Conservation (phyloP, 2,888 invertebrate species). For the Cerastis rubricosa region DNA sequence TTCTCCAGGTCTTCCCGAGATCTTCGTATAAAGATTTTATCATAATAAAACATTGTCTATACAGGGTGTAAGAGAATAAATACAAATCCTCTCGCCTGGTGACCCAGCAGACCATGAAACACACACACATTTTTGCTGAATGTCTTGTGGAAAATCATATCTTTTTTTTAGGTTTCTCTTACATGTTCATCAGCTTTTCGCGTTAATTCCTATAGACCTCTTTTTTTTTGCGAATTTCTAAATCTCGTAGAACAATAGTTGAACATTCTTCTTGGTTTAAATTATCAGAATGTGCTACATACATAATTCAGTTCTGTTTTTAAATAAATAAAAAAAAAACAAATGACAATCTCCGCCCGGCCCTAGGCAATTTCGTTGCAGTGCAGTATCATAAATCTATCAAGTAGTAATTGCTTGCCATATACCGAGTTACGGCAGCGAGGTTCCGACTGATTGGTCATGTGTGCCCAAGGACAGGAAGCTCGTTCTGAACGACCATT, state of each 20-base stretch:
- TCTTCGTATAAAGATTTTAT: background rate
- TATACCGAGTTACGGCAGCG: conserved; percentile 52
- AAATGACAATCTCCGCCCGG: background rate
- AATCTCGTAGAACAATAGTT: too few relatives aligned
- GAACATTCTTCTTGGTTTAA: background rate
- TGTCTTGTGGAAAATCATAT: too few relatives aligned
- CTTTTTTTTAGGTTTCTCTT: too few relatives aligned
- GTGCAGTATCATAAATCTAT: conserved; percentile 59
- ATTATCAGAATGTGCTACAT: too few relatives aligned
- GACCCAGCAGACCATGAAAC: too few relatives aligned
- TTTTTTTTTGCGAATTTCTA: too few relatives aligned
- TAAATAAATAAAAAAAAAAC: background rate
- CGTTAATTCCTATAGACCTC: too few relatives aligned
- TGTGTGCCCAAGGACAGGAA: conserved; percentile 71
- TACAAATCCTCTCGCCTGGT: too few relatives aligned
- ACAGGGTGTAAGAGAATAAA: too few relatives aligned
- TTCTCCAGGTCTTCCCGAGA: background rate
- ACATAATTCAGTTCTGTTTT: too few relatives aligned
- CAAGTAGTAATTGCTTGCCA: conserved; percentile 57
- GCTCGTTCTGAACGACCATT: conserved; percentile 53
- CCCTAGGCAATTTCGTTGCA: conserved; percentile 44
- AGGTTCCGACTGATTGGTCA: conserved; percentile 69
- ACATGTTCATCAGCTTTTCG: too few relatives aligned
- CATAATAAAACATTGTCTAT: background rate
- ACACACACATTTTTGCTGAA: too few relatives aligned